Percentiles rank a stretch among this genome's conserved stretches.
phyloP scores from a whole-genome alignment of 1,140 invertebrate genomes.

The Megalonaias nervosa region DNA sequence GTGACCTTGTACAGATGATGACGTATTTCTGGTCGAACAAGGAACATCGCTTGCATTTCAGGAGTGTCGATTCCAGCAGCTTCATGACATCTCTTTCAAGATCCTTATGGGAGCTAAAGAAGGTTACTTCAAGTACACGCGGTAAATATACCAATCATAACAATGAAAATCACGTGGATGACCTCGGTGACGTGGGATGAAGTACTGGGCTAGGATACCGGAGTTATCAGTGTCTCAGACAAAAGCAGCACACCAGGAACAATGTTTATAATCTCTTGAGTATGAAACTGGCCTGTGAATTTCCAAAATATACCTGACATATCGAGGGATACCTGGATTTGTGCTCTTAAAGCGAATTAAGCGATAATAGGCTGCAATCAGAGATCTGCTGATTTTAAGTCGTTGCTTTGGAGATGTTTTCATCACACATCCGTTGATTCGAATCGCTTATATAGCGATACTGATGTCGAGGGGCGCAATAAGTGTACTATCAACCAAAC shows the following conservation, averaged over 20 bases:
- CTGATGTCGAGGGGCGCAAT: background rate
- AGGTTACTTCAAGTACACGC: constrained; percentile 1
- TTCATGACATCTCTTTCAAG: background rate
- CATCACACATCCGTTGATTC: constrained; percentile 6
- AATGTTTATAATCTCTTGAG: constrained; percentile 1
- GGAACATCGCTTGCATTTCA: too few species aligned
- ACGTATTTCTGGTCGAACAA: too few species aligned
- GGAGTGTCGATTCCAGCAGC: too few species aligned
- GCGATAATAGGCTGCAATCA: too few species aligned
- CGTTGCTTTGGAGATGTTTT: background rate
- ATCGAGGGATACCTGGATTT: constrained; percentile 1
- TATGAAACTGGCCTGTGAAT: constrained; percentile 14
- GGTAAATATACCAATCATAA: constrained; percentile 8
- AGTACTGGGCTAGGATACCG: background rate
- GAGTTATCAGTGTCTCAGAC: background rate
- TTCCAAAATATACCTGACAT: constrained; percentile 6
- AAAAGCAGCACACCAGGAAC: constrained; percentile 8
- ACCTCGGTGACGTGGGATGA: constrained; percentile 17
- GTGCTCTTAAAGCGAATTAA: background rate
- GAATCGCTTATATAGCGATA: background rate
- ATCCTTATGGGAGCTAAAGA: background rate
- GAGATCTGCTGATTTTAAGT: background rate
- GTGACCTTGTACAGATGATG: too few species aligned
- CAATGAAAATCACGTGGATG: constrained; percentile 29
- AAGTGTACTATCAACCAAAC: background rate